A percentile compares a stretch with the other conserved stretches of the same genome.
Conservation (phyloP, 2,113 vertebrate species). For the Lethenteron reissneri region DNA sequence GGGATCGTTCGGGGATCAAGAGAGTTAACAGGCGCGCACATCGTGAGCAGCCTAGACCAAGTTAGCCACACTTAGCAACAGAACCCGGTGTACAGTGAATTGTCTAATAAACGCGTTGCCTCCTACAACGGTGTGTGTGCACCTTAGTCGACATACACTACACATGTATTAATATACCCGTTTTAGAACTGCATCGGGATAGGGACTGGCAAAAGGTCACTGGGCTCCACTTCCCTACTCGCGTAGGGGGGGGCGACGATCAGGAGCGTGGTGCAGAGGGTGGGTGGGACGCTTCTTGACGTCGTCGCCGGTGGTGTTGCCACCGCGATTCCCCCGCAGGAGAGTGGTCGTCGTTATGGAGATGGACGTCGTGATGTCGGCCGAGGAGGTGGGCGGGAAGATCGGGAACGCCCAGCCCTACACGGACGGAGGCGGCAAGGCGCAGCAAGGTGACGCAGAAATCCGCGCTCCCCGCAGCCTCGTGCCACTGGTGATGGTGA, state of each 20-base stretch:
- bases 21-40: no score
- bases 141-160: no score
- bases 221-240: neutral
- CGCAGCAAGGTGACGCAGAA: slow-evolving; percentile 9
- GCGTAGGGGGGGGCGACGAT: neutral
- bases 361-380: slow-evolving; percentile 43
- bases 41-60: no score
- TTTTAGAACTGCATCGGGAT: neutral
- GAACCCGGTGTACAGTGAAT: no score
- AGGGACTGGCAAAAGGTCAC: neutral
- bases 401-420: slow-evolving; percentile 66
- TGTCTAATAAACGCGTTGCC: no score
- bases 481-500: slow-evolving; percentile 16
- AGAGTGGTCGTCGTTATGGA: slow-evolving; percentile 77
- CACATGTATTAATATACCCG: slow-evolving; percentile 9
- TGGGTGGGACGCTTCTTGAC: no score
- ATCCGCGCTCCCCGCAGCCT: slow-evolving; percentile 10
- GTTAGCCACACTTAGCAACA: no score
- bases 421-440: slow-evolving; percentile 37
- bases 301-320: neutral
- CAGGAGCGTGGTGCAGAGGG: no score
- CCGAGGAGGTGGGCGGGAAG: slow-evolving; percentile 31
- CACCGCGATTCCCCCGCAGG: slow-evolving; percentile 20
- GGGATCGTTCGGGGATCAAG: no score
- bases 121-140: no score